Evolutionary conservation across 2,113 vertebrate genomes (phyloP).

Genomic region (Tricholaema leucomelas): DNA sequence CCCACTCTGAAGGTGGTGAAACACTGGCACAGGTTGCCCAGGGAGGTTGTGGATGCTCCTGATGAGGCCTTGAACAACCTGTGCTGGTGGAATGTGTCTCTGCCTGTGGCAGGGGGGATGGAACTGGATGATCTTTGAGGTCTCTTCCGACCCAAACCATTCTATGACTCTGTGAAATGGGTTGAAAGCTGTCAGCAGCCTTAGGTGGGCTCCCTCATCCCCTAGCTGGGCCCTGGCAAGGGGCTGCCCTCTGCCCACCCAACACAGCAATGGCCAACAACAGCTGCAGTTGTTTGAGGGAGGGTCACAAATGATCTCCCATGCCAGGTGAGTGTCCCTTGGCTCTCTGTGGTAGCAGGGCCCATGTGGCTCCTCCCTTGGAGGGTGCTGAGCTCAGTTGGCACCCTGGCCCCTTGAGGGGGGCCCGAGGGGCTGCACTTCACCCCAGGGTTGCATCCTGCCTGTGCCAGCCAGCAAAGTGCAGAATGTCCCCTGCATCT

Average conservation of each 20-base stretch:
- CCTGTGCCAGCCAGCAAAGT: accelerated
- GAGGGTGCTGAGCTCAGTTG: neutral
- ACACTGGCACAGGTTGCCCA: too few relatives aligned
- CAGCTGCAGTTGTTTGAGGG: neutral
- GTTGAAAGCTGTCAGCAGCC: neutral
- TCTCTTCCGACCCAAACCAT: too few relatives aligned
- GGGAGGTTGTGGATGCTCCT: too few relatives aligned
- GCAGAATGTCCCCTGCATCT: accelerated
- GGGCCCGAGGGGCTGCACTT: neutral
- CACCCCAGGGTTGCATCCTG: neutral
- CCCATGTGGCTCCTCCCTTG: neutral
- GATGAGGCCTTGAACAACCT: too few relatives aligned
- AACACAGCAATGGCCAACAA: accelerated
- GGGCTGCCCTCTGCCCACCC: neutral
- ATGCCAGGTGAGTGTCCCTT: neutral
- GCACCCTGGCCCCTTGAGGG: accelerated
- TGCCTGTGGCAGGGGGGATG: too few relatives aligned
- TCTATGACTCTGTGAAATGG: too few relatives aligned
- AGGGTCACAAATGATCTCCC: neutral
- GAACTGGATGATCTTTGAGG: too few relatives aligned
- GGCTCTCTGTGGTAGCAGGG: neutral
- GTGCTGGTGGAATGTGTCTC: too few relatives aligned
- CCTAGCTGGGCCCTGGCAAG: neutral
- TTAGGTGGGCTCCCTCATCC: accelerated
- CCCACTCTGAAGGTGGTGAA: too few relatives aligned